phyloP scores from a whole-genome alignment of 2,113 vertebrate genomes.

The Natator depressus region DNA sequence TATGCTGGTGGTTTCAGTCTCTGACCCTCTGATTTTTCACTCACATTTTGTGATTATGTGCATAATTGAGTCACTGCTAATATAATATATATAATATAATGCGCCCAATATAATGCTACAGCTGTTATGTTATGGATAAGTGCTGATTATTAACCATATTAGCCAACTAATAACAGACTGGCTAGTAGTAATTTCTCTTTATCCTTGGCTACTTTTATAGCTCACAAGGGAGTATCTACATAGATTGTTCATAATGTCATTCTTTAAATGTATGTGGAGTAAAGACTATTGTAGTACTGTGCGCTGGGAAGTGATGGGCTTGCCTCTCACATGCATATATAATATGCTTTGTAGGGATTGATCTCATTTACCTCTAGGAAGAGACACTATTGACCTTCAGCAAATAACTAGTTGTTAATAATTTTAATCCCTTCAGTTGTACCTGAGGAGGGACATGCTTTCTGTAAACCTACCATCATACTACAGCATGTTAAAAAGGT shows the following conservation, averaged over 20 bases:
- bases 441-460: too few species aligned
- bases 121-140: too few species aligned
- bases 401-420: not conserved
- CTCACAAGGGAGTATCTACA: not conserved
- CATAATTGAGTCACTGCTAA: rapidly evolving
- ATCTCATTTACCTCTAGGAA: not conserved
- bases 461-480: not conserved
- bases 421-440: not conserved
- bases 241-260: not conserved
- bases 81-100: rapidly evolving
- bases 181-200: not conserved
- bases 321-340: not conserved
- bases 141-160: too few species aligned
- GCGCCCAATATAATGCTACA: rapidly evolving
- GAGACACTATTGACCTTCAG: not conserved
- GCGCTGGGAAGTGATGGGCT: not conserved
- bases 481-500: not conserved
- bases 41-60: not conserved
- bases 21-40: not conserved
- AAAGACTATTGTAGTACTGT: not conserved
- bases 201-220: not conserved
- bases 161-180: not conserved
- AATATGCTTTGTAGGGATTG: not conserved
- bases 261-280: not conserved
- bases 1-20: not conserved